Percentiles rank a stretch among this genome's conserved stretches.
These are phyloP conservation scores for Capromys pilorides DNA, from an alignment of 2,797 vertebrate genomes.

Conservation along the genomic window DNA sequence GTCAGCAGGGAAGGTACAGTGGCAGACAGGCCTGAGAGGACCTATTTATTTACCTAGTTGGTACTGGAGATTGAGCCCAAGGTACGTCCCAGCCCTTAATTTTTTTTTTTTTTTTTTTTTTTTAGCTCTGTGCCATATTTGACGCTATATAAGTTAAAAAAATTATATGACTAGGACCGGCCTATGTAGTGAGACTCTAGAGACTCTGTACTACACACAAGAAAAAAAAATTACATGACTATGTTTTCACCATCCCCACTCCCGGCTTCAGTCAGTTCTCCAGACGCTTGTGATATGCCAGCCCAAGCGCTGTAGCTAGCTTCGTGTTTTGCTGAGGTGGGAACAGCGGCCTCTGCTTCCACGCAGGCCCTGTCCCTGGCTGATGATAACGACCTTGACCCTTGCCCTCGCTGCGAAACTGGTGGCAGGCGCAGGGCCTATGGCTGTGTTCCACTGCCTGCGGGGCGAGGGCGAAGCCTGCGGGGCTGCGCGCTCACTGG, in stretches of 20 bases:
- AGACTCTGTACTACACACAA: too few relatives aligned
- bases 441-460: background rate
- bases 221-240: background rate
- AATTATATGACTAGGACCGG: background rate
- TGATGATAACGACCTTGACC: too few relatives aligned
- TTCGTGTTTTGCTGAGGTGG: background rate
- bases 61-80: background rate
- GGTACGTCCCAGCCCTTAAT: background rate
- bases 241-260: background rate
- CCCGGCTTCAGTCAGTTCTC: background rate
- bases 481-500: background rate
- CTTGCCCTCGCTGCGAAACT: too few relatives aligned
- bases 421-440: background rate
- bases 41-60: background rate
- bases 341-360: background rate
- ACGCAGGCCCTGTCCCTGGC: background rate
- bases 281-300: background rate
- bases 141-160: background rate
- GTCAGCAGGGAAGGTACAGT: rapidly evolving
- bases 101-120: background rate
- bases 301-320: background rate
- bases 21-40: too few relatives aligned
- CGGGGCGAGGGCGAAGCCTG: background rate
- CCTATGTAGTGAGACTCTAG: too few relatives aligned
- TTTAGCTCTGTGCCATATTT: too few relatives aligned